Conservation (phyloP, 2,113 vertebrate genomes). For the Myodes glareolus region DNA sequence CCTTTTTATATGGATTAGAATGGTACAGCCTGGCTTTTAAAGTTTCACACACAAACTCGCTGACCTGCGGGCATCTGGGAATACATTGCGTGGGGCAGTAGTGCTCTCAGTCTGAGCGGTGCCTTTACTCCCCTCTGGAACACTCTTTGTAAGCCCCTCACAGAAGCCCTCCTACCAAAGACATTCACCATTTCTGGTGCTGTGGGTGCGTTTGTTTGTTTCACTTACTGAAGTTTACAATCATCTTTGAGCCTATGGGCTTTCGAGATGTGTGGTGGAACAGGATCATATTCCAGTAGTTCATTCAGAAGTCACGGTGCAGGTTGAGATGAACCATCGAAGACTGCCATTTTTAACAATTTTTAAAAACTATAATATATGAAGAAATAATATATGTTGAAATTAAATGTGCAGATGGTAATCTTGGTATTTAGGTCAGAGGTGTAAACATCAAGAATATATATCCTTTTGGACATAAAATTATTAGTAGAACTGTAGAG, state of each 20-base stretch:
- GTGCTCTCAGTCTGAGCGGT: conserved; percentile 83
- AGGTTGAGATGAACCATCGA: not conserved
- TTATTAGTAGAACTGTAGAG: not conserved
- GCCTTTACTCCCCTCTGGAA: conserved; percentile 86
- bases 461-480: conserved; percentile 16
- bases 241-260: not conserved
- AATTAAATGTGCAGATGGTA: not conserved
- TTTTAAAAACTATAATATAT: not conserved
- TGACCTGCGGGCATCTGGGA: conserved; percentile 75
- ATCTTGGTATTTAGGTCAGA: not conserved
- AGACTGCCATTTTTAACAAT: conserved; percentile 8
- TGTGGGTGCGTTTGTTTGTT: not conserved
- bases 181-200: not conserved
- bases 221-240: conserved; percentile 1
- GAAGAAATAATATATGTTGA: not conserved
- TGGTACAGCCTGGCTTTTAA: conserved; percentile 28
- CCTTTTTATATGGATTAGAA: not conserved
- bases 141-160: not conserved
- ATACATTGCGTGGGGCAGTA: conserved; percentile 75
- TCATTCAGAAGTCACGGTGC: not conserved
- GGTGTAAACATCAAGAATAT: conserved; percentile 29
- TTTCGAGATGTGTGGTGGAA: not conserved
- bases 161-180: not conserved
- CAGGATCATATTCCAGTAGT: not conserved
- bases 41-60: not conserved